Evolutionary conservation across 2,888 invertebrate species (phyloP), one percentile per base, ranked within the genome.

Genomic region (Halictus quadricinctus): DNA sequence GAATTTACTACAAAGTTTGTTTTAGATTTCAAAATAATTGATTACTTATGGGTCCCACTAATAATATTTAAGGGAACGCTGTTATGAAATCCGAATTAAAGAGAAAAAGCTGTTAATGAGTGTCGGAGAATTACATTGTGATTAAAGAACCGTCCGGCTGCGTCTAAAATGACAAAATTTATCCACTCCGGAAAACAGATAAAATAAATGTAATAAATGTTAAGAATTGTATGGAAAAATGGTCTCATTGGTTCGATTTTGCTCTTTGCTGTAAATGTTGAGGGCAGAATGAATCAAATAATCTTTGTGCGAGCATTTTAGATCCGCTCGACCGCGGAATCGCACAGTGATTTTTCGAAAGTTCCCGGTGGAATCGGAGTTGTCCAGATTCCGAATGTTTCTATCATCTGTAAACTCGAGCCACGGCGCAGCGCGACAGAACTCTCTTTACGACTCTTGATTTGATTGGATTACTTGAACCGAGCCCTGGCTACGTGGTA

Each of bases 381-480:
- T 79, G 54, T 0, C 46, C 54, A 46, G 64, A 75, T 84, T 84
- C 64, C 50, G 48, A 79, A 84, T 79, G 79, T 79, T 79, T 84
- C 74, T 84, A 79, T 84, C 74, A 54, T 75, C 54, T 66, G 84
- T 48, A 72, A 84, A 75, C 54, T 79, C 60, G 21, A 5, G 25
- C 43, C 36, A 29, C 60, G 25, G 70, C 25, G 46, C 36, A 64
- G 36, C 43, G 54, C 54, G 41, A 58, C 72, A 76, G 79, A 15
- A 75, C 54, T 79, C 50, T 72, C 36, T 75, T 84, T 77, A 75
- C 72, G 75, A 75, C 72, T 75, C 50, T 60, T 72, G 72, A 72
- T 76, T 84, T 75, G 79, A 84, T 84, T 84, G 75, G 79, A 84
- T 84, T 84, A 84, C 84, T 79, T 21, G 41, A 75, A 72, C 70